Evolutionary conservation across 2,113 vertebrate genomes (phyloP), one percentile per base, ranked within the genome.

Genomic region (Glareola pratincola): DNA sequence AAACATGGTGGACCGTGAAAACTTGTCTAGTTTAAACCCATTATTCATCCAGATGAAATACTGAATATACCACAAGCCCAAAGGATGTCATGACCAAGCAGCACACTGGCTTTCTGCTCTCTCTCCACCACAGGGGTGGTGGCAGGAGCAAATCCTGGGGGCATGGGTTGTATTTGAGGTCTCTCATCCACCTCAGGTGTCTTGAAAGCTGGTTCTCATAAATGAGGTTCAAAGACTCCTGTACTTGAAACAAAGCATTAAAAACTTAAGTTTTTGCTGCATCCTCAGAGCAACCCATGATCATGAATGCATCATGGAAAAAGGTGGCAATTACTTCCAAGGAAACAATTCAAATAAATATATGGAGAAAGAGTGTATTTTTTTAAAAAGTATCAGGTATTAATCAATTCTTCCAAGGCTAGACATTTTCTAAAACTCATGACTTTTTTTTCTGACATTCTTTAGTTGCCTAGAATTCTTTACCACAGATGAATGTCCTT

Each of bases 121-220:
- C 10, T 26, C 43, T 75, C 23, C 57, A 27, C 26, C 43, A 37
- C 3, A 0, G 16, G 0, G 4, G 9, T 34, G 63, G 32, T 53
- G 66, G 50, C 34, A 75, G 34, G 21, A 86, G 36, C 29, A 90
- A 80, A 83, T 85, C 53, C 48, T 39, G 12, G 22, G 48, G 30
- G 2, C 8, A 20, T 22, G 32, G 32, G 21, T 41, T 80, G 6
- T 53, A n/a, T 59, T 32, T 88, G 59, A 77, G 20, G 8, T 64
- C 19, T 94, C 20, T 36, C 47, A 59, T 26, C 4, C n/a, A 37
- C 19, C 57, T 57, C 24, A 45, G 9, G 5, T 66, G 10, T 74
- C 87, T 87, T 74, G 43, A 93, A 91, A 81, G 6, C 6, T 20
- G 23, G 1, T 71, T 71, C 23, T 75, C 37, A 18, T 36, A 57